Conservation (phyloP, 2,797 vertebrate genomes). For the Crenichthys baileyi region DNA sequence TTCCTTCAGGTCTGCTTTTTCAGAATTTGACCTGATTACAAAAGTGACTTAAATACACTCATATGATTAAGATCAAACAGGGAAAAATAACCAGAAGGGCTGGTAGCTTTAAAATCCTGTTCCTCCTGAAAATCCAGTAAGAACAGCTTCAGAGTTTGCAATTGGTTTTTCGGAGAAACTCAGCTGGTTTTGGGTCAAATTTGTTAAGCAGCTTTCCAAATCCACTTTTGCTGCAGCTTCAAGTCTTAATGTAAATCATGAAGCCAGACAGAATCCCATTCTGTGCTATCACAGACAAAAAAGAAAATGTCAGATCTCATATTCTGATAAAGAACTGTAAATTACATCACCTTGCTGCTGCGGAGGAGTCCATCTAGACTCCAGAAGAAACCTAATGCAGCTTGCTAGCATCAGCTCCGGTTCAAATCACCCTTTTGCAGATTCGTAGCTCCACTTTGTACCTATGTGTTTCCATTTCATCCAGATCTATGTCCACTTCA, state of each 20-base stretch:
- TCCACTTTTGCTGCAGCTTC: constrained; percentile 6
- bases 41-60: neutral
- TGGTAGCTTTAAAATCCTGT: neutral
- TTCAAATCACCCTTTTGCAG: too few relatives aligned
- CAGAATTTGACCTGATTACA: neutral
- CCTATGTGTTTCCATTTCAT: neutral
- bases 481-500: neutral
- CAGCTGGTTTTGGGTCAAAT: neutral
- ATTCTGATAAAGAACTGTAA: neutral
- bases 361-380: neutral
- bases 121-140: neutral
- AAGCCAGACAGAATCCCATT: constrained; percentile 4
- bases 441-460: neutral
- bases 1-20: neutral
- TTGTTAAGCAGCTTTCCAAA: constrained; percentile 10
- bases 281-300: neutral
- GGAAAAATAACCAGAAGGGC: neutral
- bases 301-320: neutral
- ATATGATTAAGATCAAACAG: neutral
- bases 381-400: neutral
- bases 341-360: neutral
- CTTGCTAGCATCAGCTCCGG: neutral
- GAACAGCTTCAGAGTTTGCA: neutral
- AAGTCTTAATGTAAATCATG: neutral
- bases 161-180: neutral